phyloP scores from a whole-genome alignment of 2,888 invertebrate genomes.

The Lamellibrachia columna region DNA sequence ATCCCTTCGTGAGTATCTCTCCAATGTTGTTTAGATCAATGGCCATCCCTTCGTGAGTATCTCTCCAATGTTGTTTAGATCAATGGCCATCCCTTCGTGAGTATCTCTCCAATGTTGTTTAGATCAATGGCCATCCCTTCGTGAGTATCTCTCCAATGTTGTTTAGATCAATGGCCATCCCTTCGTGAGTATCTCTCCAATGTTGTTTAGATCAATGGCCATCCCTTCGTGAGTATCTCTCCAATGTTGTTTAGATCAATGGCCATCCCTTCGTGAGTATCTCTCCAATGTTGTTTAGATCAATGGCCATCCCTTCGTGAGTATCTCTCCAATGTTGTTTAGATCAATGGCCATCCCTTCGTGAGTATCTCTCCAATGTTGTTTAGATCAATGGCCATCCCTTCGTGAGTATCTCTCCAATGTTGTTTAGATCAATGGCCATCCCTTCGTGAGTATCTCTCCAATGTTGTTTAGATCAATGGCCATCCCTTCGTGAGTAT shows the following conservation, averaged over 20 bases:
- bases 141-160: neutral
- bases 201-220: neutral
- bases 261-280: constrained; percentile 13
- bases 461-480: neutral
- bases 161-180: constrained; percentile 13
- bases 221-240: neutral
- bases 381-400: constrained; percentile 13
- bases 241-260: neutral
- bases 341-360: constrained; percentile 13
- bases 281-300: too few relatives aligned
- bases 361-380: neutral
- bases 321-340: neutral
- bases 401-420: neutral
- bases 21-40: neutral
- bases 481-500: constrained; percentile 13
- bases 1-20: neutral
- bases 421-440: neutral
- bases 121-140: constrained; percentile 13
- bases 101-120: neutral
- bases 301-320: constrained; percentile 19
- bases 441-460: neutral
- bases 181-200: neutral
- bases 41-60: constrained; percentile 13
- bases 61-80: too few relatives aligned
- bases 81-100: constrained; percentile 19